Conservation (phyloP, 2,888 invertebrate species). For the Stenichneumon culpator region DNA sequence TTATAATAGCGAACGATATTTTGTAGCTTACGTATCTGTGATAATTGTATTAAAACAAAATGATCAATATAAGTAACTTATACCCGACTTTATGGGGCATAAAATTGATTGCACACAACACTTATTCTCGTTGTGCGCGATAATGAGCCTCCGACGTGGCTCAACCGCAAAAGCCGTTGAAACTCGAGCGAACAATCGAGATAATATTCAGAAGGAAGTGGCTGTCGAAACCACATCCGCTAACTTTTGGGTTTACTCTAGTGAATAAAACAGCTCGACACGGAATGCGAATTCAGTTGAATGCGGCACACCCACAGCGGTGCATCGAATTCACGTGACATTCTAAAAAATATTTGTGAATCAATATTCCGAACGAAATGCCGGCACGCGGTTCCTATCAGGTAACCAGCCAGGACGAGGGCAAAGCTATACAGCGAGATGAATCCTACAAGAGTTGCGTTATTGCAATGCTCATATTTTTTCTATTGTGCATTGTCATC, state of each 20-base stretch:
- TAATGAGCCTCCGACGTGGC: neutral
- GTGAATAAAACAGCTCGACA: neutral
- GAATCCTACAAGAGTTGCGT: conserved; percentile 76
- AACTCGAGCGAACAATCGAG: conserved; percentile 30
- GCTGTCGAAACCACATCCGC: conserved; percentile 74
- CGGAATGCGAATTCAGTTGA: conserved; percentile 9
- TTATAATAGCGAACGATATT: conserved; percentile 81
- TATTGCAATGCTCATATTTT: conserved; percentile 73
- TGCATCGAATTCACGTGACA: conserved; percentile 4
- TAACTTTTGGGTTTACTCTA: conserved; percentile 26
- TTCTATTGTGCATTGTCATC: conserved; percentile 73
- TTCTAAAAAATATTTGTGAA: neutral
- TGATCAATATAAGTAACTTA: conserved; percentile 80
- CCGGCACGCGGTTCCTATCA: conserved; percentile 72
- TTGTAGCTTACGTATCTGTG: conserved; percentile 85
- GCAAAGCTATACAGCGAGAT: conserved; percentile 69
- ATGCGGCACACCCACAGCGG: neutral
- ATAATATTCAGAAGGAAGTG: conserved; percentile 74
- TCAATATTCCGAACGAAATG: conserved; percentile 63
- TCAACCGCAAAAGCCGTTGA: neutral
- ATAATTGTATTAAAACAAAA: conserved; percentile 82
- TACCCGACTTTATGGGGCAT: conserved; percentile 68
- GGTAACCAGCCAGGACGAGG: conserved; percentile 65
- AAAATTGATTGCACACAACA: conserved; percentile 12
- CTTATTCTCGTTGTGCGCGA: conserved; percentile 1